These are phyloP conservation scores for Columba janthina DNA, from an alignment of 2,113 vertebrate species.

Conservation along the genomic window DNA sequence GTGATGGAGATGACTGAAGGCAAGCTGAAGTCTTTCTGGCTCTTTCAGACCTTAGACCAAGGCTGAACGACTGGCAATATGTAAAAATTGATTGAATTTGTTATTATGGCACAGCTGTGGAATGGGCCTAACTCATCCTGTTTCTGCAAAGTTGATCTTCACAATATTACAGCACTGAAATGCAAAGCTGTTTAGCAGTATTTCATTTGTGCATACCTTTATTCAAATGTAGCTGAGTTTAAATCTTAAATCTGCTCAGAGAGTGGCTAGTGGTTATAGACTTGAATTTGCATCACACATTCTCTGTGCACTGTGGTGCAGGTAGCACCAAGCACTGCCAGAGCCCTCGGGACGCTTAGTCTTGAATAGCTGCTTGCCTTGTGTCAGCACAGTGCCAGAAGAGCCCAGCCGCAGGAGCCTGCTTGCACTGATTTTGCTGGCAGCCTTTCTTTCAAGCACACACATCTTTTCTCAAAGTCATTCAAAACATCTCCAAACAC, in stretches of 20 bases:
- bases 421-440: neutral
- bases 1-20: neutral
- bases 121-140: neutral
- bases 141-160: neutral
- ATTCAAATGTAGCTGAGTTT: neutral
- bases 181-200: neutral
- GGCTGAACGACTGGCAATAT: neutral
- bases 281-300: neutral
- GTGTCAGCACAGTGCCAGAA: neutral
- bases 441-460: neutral
- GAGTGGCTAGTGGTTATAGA: constrained; percentile 24
- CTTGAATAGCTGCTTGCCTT: neutral
- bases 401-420: neutral
- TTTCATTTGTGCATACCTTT: neutral
- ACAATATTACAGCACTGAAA: neutral
- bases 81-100: neutral
- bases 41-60: neutral
- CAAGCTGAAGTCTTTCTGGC: neutral
- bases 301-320: neutral
- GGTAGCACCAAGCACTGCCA: neutral
- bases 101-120: neutral
- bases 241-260: constrained; percentile 6
- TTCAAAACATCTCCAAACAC: neutral
- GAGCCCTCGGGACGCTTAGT: neutral
- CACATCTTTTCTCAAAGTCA: neutral